Conservation (phyloP, 1,140 invertebrate genomes). For the Bradysia coprophila region DNA sequence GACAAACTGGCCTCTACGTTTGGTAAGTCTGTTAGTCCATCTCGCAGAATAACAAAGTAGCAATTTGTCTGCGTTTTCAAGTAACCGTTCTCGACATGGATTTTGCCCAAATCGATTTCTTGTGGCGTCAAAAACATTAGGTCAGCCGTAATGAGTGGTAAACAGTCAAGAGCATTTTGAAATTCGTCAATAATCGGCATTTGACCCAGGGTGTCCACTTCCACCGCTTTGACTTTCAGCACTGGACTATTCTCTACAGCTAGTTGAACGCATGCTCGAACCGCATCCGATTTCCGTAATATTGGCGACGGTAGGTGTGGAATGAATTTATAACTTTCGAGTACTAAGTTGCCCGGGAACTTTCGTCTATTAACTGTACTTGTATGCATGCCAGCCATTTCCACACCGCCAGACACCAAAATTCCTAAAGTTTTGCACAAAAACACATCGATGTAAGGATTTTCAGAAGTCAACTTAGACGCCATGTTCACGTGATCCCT, state of each 20-base stretch:
- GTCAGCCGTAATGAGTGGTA: constrained; percentile 31
- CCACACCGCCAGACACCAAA: constrained; percentile 46
- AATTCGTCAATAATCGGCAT: constrained; percentile 31
- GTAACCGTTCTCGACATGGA: constrained; percentile 40
- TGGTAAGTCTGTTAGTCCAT: constrained; percentile 17
- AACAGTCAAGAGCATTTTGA: constrained; percentile 32
- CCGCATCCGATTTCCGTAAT: constrained; percentile 17
- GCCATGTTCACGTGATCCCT: constrained; percentile 35
- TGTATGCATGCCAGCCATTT: constrained; percentile 63
- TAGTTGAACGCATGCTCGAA: constrained; percentile 35
- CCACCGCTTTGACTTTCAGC: constrained; percentile 48
- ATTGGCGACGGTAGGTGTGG: constrained; percentile 33
- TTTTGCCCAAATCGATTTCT: constrained; percentile 27
- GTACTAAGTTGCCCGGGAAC: constrained; percentile 38
- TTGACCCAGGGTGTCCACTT: constrained; percentile 24
- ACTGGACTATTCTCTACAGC: constrained; percentile 55
- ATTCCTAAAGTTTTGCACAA: constrained; percentile 15
- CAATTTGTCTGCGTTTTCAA: constrained; percentile 32
- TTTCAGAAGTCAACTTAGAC: constrained; percentile 16
- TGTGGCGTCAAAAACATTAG: constrained; percentile 28
- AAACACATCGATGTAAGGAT: constrained; percentile 20
- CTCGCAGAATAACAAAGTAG: constrained; percentile 31
- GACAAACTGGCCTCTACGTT: constrained; percentile 14
- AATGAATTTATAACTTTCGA: constrained; percentile 60
- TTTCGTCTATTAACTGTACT: constrained; percentile 53